Percentiles rank a stretch among this genome's conserved stretches.
Evolutionary conservation across 2,113 vertebrate genomes (phyloP).

Genomic region (Phalacrocorax pelagicus): DNA sequence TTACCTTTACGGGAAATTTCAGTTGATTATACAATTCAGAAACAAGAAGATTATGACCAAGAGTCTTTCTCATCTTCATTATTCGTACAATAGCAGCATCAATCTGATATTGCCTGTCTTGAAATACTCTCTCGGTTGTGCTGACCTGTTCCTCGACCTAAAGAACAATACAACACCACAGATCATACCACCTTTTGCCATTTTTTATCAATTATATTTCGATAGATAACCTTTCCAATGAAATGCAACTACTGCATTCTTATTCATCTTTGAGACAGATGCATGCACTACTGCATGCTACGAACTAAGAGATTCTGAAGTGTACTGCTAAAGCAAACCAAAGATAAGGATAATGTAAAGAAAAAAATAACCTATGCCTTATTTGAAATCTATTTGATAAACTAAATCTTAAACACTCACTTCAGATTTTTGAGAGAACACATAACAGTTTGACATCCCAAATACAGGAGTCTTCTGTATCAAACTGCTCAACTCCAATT

Average conservation of each 20-base stretch:
- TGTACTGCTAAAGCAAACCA: neutral
- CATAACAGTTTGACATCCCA: neutral
- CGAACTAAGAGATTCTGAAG: neutral
- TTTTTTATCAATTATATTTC: neutral
- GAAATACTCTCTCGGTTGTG: constrained; percentile 93
- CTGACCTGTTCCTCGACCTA: constrained; percentile 93
- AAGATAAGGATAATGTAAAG: neutral
- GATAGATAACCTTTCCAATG: neutral
- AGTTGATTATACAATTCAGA: constrained; percentile 94
- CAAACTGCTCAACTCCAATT: neutral
- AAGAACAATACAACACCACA: neutral
- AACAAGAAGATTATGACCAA: constrained; percentile 90
- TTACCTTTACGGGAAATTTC: constrained; percentile 96
- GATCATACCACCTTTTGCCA: neutral
- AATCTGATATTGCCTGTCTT: constrained; percentile 93
- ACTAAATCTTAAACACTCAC: neutral
- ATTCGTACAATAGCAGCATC: constrained; percentile 92
- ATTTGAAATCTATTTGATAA: neutral
- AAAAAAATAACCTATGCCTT: neutral
- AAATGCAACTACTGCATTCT: neutral
- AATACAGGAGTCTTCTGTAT: neutral
- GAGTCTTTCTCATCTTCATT: constrained; percentile 97
- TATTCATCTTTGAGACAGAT: neutral
- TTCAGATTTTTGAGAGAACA: neutral
- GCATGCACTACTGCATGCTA: neutral